Conservation (phyloP, 2,888 invertebrate genomes). For the Griposia aprilina region DNA sequence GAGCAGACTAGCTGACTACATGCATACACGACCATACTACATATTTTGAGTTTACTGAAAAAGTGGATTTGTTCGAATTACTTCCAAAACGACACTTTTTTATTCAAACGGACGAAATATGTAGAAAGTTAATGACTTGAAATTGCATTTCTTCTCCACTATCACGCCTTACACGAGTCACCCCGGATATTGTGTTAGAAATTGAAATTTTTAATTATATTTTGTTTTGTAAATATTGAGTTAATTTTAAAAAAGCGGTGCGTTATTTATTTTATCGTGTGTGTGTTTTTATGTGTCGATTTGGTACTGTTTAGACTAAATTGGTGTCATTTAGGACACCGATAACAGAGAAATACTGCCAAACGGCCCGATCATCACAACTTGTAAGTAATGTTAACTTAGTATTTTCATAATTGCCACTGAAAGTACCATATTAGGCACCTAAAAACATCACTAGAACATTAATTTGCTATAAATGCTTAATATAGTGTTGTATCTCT, state of each 20-base stretch:
- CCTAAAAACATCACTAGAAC: slow-evolving; percentile 17
- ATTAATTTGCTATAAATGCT: slow-evolving; percentile 50
- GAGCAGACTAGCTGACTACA: background rate
- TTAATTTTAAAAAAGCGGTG: slow-evolving; percentile 53
- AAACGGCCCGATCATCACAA: slow-evolving; percentile 5
- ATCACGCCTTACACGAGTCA: slow-evolving; percentile 48
- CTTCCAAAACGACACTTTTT: slow-evolving; percentile 8
- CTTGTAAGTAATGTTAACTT: background rate
- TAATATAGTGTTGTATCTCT: slow-evolving; percentile 43
- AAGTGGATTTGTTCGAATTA: slow-evolving; percentile 4
- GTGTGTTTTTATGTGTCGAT: slow-evolving; percentile 22
- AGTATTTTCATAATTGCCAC: background rate
- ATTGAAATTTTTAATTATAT: slow-evolving; percentile 33
- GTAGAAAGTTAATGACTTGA: slow-evolving; percentile 7
- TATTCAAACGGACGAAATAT: slow-evolving; percentile 10
- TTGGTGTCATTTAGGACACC: too few species aligned
- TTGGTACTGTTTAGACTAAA: slow-evolving; percentile 17
- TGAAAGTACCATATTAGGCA: slow-evolving; percentile 14
- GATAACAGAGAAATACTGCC: background rate
- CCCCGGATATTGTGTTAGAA: slow-evolving; percentile 45
- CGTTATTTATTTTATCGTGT: slow-evolving; percentile 53
- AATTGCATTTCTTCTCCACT: slow-evolving; percentile 38
- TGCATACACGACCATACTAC: background rate
- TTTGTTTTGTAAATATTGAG: slow-evolving; percentile 65
- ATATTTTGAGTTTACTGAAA: slow-evolving; percentile 5